phyloP scores from a whole-genome alignment of 2,888 invertebrate genomes.

The Stenodera caucasica region DNA sequence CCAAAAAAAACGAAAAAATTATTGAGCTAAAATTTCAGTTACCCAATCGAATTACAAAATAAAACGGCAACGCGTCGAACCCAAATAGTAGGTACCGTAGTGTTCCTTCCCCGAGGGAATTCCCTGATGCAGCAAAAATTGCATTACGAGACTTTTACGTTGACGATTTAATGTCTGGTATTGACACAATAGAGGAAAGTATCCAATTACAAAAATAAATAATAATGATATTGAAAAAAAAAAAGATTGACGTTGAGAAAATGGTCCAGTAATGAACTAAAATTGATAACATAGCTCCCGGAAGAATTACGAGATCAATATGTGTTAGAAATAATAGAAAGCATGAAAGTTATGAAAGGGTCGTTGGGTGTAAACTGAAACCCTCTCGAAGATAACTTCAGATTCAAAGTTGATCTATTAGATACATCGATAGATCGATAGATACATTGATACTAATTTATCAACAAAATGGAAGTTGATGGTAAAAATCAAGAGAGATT shows the following conservation, averaged over 20 bases:
- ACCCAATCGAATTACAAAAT: too few species aligned
- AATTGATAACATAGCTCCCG: slow-evolving; percentile 15
- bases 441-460: too few species aligned
- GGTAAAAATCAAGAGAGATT: slow-evolving; percentile 17
- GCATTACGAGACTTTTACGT: slow-evolving; percentile 32
- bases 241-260: slow-evolving; percentile 24
- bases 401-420: slow-evolving; percentile 12
- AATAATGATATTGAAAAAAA: not conserved
- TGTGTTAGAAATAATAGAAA: too few species aligned
- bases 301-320: slow-evolving; percentile 10
- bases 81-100: too few species aligned
- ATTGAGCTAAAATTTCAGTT: too few species aligned
- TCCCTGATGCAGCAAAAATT: slow-evolving; percentile 26
- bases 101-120: too few species aligned
- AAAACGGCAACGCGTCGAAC: too few species aligned
- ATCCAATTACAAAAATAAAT: slow-evolving; percentile 17
- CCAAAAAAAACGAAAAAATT: too few species aligned
- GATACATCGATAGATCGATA: too few species aligned
- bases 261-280: slow-evolving; percentile 18
- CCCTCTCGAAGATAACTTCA: slow-evolving; percentile 12
- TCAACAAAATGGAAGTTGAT: slow-evolving; percentile 16
- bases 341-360: slow-evolving; percentile 11
- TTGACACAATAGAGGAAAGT: slow-evolving; percentile 15
- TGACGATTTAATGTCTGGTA: slow-evolving; percentile 30
- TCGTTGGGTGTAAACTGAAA: slow-evolving; percentile 18